Conservation (phyloP, 2,113 vertebrate genomes). For the Antechinus stuartii region DNA sequence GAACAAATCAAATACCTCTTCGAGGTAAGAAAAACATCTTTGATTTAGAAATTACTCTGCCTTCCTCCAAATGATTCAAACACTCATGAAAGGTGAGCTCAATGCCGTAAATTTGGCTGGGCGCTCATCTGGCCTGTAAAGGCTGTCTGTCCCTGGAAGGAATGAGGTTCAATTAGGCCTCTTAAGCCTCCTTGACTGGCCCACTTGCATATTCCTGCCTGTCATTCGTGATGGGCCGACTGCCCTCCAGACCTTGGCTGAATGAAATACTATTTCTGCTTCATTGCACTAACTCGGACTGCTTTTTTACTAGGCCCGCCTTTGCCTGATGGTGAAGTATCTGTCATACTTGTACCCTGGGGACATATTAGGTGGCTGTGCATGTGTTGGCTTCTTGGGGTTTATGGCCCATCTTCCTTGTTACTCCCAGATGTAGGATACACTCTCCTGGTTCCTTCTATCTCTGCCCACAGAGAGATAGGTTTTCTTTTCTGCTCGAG, state of each 20-base stretch:
- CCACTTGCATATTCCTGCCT: not conserved
- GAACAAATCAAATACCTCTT: not conserved
- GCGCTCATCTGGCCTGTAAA: conserved; percentile 20
- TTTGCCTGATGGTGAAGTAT: not conserved
- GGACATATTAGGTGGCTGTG: not conserved
- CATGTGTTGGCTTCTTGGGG: not conserved
- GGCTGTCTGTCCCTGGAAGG: conserved; percentile 18
- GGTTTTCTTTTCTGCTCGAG: not conserved
- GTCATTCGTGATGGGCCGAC: not conserved
- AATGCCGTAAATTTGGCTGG: not conserved
- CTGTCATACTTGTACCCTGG: not conserved
- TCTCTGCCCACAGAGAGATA: not conserved
- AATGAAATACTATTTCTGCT: not conserved
- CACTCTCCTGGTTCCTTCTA: not conserved
- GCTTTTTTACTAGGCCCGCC: not conserved
- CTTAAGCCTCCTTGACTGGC: not conserved
- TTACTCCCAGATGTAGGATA: not conserved
- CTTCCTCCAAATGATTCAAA: not conserved
- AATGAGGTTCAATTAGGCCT: conserved; percentile 72
- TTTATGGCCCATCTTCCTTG: not conserved
- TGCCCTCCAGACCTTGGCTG: not conserved
- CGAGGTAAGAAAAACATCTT: not conserved
- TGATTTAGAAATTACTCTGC: not conserved
- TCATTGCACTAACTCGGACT: not conserved
- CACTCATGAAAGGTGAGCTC: not conserved